phyloP scores from a whole-genome alignment of 2,888 invertebrate species.

The Caenorhabditis plicata region DNA sequence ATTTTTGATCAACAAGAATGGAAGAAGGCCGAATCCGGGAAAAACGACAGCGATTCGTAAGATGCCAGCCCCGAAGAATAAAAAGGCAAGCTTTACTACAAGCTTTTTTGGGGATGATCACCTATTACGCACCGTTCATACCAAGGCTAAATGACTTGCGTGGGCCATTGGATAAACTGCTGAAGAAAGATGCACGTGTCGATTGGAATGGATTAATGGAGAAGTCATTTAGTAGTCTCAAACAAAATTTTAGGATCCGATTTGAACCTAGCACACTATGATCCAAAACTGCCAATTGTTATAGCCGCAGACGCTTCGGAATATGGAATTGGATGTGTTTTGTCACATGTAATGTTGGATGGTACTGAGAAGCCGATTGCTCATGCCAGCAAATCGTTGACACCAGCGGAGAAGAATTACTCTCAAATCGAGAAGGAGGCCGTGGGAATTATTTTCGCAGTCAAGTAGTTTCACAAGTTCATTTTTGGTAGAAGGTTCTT shows the following conservation, averaged over 20 bases:
- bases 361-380: conserved; percentile 30
- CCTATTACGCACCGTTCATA: conserved; percentile 39
- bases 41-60: conserved; percentile 17
- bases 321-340: conserved; percentile 34
- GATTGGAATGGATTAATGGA: no score
- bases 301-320: conserved; percentile 39
- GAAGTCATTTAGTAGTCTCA: no score
- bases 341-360: conserved; percentile 27
- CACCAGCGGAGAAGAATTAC: conserved; percentile 23
- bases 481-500: no score
- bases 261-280: no score
- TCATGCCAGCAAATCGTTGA: conserved; percentile 29
- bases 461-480: no score
- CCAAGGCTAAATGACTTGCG: no score
- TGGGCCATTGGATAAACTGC: no score
- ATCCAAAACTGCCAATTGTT: conserved; percentile 32
- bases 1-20: conserved; percentile 6
- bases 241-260: no score
- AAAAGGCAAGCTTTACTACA: conserved; percentile 16
- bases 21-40: conserved; percentile 8
- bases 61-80: conserved; percentile 20
- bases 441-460: conserved; percentile 23
- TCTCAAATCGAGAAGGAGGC: conserved; percentile 37
- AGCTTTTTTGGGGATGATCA: conserved; percentile 39
- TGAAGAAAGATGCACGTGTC: no score